These are phyloP conservation scores for Physella acuta DNA, from an alignment of 1,140 invertebrate genomes.

Conservation along the genomic window DNA sequence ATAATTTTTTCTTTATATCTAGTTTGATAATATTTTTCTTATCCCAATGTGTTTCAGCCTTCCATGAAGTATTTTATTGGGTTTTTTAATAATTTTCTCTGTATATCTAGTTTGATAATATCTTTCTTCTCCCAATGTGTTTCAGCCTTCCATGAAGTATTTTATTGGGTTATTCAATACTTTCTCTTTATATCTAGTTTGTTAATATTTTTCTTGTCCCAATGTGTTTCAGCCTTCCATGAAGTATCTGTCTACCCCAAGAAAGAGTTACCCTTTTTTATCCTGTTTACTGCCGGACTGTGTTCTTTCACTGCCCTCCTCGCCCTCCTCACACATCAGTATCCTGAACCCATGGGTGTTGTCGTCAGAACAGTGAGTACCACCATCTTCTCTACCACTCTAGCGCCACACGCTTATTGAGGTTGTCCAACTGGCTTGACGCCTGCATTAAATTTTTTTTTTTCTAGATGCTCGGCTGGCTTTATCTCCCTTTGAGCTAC, in stretches of 20 bases:
- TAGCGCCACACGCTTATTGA: no score
- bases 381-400: no score
- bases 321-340: constrained; percentile 89
- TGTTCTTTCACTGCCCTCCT: constrained; percentile 94
- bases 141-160: no score
- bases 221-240: constrained; percentile 73
- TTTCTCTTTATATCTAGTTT: constrained; percentile 24
- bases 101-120: no score
- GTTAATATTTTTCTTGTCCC: not conserved
- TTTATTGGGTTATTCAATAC: constrained; percentile 3
- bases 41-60: no score
- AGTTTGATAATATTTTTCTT: no score
- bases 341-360: constrained; percentile 88
- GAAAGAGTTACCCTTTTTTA: constrained; percentile 93
- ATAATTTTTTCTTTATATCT: no score
- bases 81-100: no score
- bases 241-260: constrained; percentile 95
- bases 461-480: constrained; percentile 74
- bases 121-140: no score
- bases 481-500: constrained; percentile 81
- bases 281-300: constrained; percentile 88
- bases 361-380: constrained; percentile 74
- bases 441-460: no score
- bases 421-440: no score
- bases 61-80: no score